Base-by-base conservation (phyloP, 2,797 vertebrate genomes). In the Percopsis omiscomaycus region DNA sequence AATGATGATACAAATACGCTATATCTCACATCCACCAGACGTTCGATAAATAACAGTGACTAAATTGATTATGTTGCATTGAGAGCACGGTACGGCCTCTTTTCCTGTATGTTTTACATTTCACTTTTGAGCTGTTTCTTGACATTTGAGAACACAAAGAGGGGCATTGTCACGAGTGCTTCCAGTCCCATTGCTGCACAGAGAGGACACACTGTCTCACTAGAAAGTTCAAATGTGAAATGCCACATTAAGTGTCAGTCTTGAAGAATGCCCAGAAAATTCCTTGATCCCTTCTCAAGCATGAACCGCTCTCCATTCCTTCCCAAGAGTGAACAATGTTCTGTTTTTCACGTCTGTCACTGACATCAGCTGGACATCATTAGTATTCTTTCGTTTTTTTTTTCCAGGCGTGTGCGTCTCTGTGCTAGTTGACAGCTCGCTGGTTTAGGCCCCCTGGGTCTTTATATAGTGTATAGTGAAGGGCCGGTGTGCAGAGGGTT, bases 201-300 rank as follows among this genome's bases (percentile, higher is more conserved):
- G 86, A 88, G 85, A 72, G 73, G 66, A 76, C 72, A 80, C 83
- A 85, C 75, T 86, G 85, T 83, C 69, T 79, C 67, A 77, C 73
- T 87, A 79, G 86, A 62, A 68, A 80, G 69, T 55, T 81, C 73
- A 91, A 90, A 92, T 91, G 89, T 90, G 86, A 89, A 88, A 71
- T 85, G 86, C 88, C 30, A 12, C 55, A 16, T 90, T 89, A 84
- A 69, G 56, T 89, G 89, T 92, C 89, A 87, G 80, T 75, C 77
- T 58, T 67, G 54, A 89, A 85, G 89, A 91, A 91, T 90, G 87
- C 75, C 74, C 78, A 71, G 65, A 85, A 82, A 75, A 61, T 70
- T 83, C 75, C 83, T 88, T 78, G 72, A 84, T 88, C 80, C 77
- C 67, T 83, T 80, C 71, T 67, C 71, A 63, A 60, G 59, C 52